phyloP scores from a whole-genome alignment of 2,888 invertebrate genomes.

The Seira ritae region DNA sequence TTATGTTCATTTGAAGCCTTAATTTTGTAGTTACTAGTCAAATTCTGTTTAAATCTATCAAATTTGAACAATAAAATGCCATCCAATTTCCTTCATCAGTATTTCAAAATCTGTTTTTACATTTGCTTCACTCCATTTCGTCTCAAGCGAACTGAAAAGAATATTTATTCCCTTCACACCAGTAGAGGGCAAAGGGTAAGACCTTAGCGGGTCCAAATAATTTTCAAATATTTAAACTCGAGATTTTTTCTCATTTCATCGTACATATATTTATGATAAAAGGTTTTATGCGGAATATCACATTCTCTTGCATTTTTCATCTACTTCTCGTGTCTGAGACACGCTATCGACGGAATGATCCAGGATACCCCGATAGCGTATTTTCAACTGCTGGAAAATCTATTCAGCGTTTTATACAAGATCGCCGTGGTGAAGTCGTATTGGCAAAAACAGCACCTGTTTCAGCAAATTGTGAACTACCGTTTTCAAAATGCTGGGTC shows the following conservation, averaged over 20 bases:
- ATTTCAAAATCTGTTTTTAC: too few relatives aligned
- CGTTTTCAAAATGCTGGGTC: too few relatives aligned
- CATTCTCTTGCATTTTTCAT: slow-evolving; percentile 17
- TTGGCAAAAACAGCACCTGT: slow-evolving; percentile 14
- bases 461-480: slow-evolving; percentile 44
- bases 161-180: background rate
- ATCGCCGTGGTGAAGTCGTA: background rate
- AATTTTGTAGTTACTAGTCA: too few relatives aligned
- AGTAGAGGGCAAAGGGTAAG: background rate
- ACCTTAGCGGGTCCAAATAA: background rate
- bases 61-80: too few relatives aligned
- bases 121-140: slow-evolving; percentile 19
- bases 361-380: slow-evolving; percentile 24
- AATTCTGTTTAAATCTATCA: too few relatives aligned
- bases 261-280: too few relatives aligned
- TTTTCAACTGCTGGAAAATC: slow-evolving; percentile 39
- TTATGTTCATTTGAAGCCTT: too few relatives aligned
- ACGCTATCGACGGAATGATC: slow-evolving; percentile 21
- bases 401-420: slow-evolving; percentile 31
- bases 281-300: slow-evolving; percentile 23
- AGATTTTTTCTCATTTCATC: background rate
- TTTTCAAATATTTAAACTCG: background rate
- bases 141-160: background rate
- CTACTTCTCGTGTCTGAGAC: slow-evolving; percentile 1
- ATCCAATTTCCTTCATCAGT: too few relatives aligned